Percentiles rank a stretch among this genome's conserved stretches.
phyloP scores from a whole-genome alignment of 2,888 invertebrate species.

The Drosophila antonietae region DNA sequence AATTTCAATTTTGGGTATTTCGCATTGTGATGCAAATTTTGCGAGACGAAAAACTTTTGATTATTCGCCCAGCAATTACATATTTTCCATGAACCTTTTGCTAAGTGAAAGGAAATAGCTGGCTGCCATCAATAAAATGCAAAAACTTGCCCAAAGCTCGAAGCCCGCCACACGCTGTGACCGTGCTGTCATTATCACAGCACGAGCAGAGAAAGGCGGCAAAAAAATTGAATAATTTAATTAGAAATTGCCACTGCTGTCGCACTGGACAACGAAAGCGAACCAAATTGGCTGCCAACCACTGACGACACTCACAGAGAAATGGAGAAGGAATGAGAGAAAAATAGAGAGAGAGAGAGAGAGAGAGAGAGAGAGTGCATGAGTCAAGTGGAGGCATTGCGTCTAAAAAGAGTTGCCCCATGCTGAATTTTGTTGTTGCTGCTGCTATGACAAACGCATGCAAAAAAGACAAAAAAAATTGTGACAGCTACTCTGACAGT shows the following conservation, averaged over 20 bases:
- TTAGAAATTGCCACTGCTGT: conserved; percentile 77
- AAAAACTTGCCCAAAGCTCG: conserved; percentile 59
- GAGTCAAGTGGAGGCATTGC: conserved; percentile 12
- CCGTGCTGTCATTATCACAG: conserved; percentile 42
- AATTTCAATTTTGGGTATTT: conserved; percentile 16
- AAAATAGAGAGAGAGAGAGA: background rate
- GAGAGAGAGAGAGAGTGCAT: background rate
- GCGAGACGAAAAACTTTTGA: conserved; percentile 26
- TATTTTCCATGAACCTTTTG: conserved; percentile 25
- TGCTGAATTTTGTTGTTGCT: conserved; percentile 22
- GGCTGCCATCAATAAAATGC: conserved; percentile 59
- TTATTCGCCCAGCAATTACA: conserved; percentile 44
- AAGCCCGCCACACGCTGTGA: conserved; percentile 43
- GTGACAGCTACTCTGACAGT: conserved; percentile 63
- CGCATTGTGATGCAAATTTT: conserved; percentile 44
- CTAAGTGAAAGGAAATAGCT: conserved; percentile 20
- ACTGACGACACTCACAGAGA: conserved; percentile 26
- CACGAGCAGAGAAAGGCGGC: background rate
- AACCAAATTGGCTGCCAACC: conserved; percentile 70
- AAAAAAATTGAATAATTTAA: conserved; percentile 79
- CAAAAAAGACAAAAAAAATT: conserved; percentile 29
- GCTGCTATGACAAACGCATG: conserved; percentile 69
- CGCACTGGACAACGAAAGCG: conserved; percentile 75
- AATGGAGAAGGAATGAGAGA: background rate
- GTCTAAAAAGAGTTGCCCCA: conserved; percentile 55